These are phyloP conservation scores for Melanotaenia maccullochi DNA, from an alignment of 2,797 vertebrate species.

Conservation along the genomic window DNA sequence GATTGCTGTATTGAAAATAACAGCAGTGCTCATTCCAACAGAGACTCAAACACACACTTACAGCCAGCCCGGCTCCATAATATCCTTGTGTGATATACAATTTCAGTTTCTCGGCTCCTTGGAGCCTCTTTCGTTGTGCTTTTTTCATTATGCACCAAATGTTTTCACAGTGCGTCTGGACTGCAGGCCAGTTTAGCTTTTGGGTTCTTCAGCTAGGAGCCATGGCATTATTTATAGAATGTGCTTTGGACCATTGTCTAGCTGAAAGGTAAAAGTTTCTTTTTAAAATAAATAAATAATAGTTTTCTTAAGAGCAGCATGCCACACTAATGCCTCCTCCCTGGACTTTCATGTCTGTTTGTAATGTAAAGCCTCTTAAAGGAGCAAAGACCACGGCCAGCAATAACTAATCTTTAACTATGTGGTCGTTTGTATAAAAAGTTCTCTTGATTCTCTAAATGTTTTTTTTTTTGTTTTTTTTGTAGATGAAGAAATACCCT, in stretches of 20 bases:
- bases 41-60: not conserved
- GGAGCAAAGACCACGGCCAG: not conserved
- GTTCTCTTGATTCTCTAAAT: no score
- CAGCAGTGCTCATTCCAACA: not conserved
- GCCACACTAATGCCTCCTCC: not conserved
- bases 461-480: not conserved
- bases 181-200: not conserved
- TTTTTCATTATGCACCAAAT: not conserved
- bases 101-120: not conserved
- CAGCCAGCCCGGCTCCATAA: no score
- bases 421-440: not conserved
- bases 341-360: not conserved
- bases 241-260: not conserved
- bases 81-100: not conserved
- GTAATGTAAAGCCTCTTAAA: not conserved
- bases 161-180: not conserved
- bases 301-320: not conserved
- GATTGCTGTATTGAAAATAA: no score
- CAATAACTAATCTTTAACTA: not conserved
- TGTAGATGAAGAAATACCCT: not conserved
- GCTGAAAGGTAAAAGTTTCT: not conserved
- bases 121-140: not conserved
- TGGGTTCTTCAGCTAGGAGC: not conserved
- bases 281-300: no score
- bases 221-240: not conserved